Conservation (phyloP, 2,113 vertebrate genomes). For the Megaleporinus macrocephalus region DNA sequence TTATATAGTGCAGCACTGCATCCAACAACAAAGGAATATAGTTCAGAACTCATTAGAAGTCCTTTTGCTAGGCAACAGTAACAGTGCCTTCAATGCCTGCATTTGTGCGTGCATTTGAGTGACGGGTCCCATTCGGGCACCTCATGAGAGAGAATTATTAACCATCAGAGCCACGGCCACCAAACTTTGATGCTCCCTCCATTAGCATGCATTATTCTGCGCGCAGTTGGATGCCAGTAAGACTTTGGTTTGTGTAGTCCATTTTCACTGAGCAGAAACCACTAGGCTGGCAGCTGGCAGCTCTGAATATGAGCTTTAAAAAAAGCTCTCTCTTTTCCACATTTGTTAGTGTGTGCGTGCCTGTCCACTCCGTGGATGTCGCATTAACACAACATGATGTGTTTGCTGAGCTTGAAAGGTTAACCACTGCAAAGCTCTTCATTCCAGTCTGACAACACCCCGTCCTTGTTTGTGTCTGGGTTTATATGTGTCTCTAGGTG, state of each 20-base stretch:
- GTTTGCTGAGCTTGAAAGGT: constrained; percentile 67
- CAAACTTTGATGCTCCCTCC: constrained; percentile 62
- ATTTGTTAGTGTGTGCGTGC: constrained; percentile 18
- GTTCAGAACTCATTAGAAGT: neutral
- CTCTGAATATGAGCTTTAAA: neutral
- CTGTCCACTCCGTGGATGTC: neutral
- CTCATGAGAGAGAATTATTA: constrained; percentile 74
- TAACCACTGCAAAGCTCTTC: constrained; percentile 55
- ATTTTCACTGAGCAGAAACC: constrained; percentile 57
- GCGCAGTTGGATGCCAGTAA: constrained; percentile 58
- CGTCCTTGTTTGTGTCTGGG: constrained; percentile 19
- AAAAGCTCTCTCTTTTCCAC: constrained; percentile 19
- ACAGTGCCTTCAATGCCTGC: neutral
- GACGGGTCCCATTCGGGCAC: constrained; percentile 20
- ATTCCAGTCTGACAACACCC: constrained; percentile 60
- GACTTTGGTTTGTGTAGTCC: constrained; percentile 56
- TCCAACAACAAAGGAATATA: neutral
- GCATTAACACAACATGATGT: constrained; percentile 36
- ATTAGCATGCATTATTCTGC: constrained; percentile 72
- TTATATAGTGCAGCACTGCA: neutral
- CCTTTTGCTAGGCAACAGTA: neutral
- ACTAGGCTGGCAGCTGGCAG: constrained; percentile 15
- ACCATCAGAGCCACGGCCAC: constrained; percentile 56
- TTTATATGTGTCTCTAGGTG: neutral
- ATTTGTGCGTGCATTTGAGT: constrained; percentile 19